Conservation (phyloP, 2,797 vertebrate species). For the Periophthalmus magnuspinnatus region DNA sequence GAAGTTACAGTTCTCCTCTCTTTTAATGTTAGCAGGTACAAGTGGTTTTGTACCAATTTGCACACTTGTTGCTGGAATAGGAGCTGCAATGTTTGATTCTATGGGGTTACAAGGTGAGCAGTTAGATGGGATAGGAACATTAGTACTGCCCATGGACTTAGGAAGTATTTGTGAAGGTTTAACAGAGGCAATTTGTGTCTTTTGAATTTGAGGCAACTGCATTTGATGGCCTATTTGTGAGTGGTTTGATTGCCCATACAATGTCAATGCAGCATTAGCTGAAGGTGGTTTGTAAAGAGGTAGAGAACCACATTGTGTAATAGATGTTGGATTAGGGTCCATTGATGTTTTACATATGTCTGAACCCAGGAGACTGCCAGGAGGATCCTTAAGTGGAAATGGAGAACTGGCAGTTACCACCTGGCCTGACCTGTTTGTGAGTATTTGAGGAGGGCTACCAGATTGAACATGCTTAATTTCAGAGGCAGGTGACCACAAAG, state of each 20-base stretch:
- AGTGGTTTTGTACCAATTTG: slow-evolving; percentile 36
- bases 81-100: slow-evolving; percentile 31
- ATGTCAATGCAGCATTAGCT: background rate
- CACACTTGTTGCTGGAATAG: slow-evolving; percentile 31
- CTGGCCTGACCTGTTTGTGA: slow-evolving; percentile 43
- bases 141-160: background rate
- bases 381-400: slow-evolving; percentile 27
- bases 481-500: slow-evolving; percentile 73
- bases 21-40: slow-evolving; percentile 43
- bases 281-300: slow-evolving; percentile 14
- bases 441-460: slow-evolving; percentile 52
- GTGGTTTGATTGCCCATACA: slow-evolving; percentile 7
- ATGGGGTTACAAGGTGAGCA: slow-evolving; percentile 7
- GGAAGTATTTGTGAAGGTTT: background rate
- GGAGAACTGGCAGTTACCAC: slow-evolving; percentile 31
- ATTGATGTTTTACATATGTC: slow-evolving; percentile 24
- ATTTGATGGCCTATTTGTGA: background rate
- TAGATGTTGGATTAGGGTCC: slow-evolving; percentile 40
- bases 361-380: slow-evolving; percentile 17
- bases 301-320: slow-evolving; percentile 32
- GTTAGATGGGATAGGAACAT: slow-evolving; percentile 19
- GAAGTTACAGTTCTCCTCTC: slow-evolving; percentile 21
- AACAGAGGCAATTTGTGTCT: background rate
- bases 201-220: background rate
- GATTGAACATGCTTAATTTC: slow-evolving; percentile 47